These are phyloP conservation scores for Boloria selene DNA, from an alignment of 2,888 invertebrate species.

Conservation along the genomic window DNA sequence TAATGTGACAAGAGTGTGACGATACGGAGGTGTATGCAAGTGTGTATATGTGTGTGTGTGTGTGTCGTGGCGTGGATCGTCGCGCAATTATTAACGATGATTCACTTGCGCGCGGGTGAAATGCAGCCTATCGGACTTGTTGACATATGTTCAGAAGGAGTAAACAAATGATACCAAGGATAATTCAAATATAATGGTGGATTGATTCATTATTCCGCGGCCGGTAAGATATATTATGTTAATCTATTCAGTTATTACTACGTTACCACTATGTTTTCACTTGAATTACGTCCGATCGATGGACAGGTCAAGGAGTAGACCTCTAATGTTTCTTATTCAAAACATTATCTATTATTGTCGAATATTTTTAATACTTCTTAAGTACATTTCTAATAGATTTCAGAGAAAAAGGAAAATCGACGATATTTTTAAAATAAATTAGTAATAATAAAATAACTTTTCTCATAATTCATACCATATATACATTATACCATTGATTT, in stretches of 20 bases:
- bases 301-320: background rate
- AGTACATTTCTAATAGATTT: background rate
- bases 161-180: constrained; percentile 77
- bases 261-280: constrained; percentile 7
- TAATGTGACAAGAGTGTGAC: constrained; percentile 64
- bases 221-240: constrained; percentile 52
- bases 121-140: constrained; percentile 81
- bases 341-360: background rate
- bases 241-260: constrained; percentile 10
- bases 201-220: constrained; percentile 71
- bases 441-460: no score
- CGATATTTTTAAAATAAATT: no score
- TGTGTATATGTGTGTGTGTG: no score
- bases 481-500: no score
- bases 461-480: no score
- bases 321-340: background rate
- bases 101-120: constrained; percentile 81
- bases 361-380: background rate
- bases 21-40: constrained; percentile 67
- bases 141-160: constrained; percentile 76
- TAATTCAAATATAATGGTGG: constrained; percentile 72
- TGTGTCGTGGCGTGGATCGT: constrained; percentile 77
- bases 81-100: constrained; percentile 82
- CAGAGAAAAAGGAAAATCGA: no score
- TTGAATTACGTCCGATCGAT: constrained; percentile 1